Evolutionary conservation across 1,140 invertebrate genomes (phyloP).

Genomic region (Zophobas morio): DNA sequence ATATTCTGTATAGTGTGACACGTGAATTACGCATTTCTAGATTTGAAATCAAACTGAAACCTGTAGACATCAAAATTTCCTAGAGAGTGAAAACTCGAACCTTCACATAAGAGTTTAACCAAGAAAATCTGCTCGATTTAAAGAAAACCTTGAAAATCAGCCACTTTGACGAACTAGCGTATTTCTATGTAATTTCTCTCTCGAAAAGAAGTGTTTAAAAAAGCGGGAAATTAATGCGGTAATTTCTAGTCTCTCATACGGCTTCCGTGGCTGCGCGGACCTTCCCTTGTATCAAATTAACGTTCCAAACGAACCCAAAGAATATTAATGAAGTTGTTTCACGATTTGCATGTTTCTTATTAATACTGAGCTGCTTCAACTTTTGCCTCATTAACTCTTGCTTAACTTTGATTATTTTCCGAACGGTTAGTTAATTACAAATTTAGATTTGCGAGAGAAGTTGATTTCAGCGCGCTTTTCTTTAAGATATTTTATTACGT

Average conservation of each 20-base stretch:
- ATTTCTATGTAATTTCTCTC: no score
- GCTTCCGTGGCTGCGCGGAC: constrained; percentile 23
- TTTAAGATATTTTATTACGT: constrained; percentile 57
- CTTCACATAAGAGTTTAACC: no score
- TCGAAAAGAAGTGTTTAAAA: not conserved
- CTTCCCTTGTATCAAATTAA: constrained; percentile 38
- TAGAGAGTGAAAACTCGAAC: no score
- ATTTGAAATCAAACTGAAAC: not conserved
- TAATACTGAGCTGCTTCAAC: constrained; percentile 51
- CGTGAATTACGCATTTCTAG: constrained; percentile 43
- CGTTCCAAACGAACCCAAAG: constrained; percentile 51
- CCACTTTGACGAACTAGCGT: no score
- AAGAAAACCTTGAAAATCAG: no score
- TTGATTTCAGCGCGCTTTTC: constrained; percentile 52
- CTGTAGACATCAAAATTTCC: no score
- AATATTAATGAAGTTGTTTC: constrained; percentile 63
- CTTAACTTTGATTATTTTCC: constrained; percentile 62
- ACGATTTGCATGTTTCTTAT: constrained; percentile 60
- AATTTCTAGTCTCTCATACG: constrained; percentile 40
- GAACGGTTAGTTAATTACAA: constrained; percentile 62
- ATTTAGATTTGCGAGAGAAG: constrained; percentile 55
- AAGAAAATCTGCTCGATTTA: no score
- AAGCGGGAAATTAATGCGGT: constrained; percentile 40
- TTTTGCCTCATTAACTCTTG: constrained; percentile 59
- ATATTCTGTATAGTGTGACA: not conserved